A percentile compares a stretch with the other conserved stretches of the same genome.
Conservation (phyloP, 2,113 vertebrate species). For the Chaetodon trifascialis region DNA sequence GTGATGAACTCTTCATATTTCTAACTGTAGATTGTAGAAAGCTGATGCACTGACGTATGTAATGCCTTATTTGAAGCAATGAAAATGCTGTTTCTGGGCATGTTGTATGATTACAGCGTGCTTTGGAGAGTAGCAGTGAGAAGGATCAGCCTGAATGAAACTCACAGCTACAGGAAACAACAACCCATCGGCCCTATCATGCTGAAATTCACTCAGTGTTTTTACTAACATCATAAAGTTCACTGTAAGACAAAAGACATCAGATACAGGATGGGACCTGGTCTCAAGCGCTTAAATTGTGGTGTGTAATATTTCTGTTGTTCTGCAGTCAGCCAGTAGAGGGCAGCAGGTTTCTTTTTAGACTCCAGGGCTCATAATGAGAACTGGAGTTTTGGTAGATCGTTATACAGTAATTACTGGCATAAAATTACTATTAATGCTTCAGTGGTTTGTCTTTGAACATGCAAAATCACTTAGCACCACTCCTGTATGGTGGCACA, state of each 20-base stretch:
- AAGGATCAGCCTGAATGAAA: neutral
- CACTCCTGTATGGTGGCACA: neutral
- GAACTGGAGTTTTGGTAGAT: neutral
- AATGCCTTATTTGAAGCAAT: neutral
- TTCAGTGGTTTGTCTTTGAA: conserved; percentile 13
- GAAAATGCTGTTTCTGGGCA: neutral
- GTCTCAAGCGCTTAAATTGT: neutral
- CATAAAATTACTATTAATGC: neutral
- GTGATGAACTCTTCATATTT: conserved; percentile 6
- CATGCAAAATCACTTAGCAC: neutral
- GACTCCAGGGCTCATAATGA: neutral
- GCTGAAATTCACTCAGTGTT: neutral
- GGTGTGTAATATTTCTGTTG: neutral
- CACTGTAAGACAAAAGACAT: neutral
- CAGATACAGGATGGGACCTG: neutral
- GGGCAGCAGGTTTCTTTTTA: conserved; percentile 24
- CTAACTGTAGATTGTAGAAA: neutral
- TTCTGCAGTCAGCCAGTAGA: conserved; percentile 38
- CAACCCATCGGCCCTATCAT: neutral
- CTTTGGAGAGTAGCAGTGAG: neutral
- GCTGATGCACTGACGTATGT: neutral
- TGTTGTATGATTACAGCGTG: neutral
- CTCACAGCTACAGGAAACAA: neutral
- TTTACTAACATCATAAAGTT: neutral
- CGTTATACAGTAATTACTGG: neutral